A percentile compares a stretch with the other conserved stretches of the same genome.
These are phyloP conservation scores for Hippocampus mohnikei DNA, from an alignment of 2,113 vertebrate genomes.

Conservation along the genomic window DNA sequence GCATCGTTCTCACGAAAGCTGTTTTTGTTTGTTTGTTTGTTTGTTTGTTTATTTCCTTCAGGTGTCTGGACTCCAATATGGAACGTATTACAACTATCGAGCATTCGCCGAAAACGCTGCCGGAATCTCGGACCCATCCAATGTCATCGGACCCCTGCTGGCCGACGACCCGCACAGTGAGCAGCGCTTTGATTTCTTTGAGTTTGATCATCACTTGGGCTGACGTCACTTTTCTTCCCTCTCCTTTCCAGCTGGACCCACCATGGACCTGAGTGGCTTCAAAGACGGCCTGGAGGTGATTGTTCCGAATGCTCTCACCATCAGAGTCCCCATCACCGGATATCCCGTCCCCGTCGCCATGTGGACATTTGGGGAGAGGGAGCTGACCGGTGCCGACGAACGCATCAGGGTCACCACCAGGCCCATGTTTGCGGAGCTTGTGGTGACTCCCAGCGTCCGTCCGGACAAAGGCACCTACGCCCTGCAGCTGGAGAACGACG, in stretches of 20 bases:
- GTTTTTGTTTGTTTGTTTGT: no score
- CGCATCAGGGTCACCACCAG: conserved; percentile 83
- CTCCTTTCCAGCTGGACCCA: conserved; percentile 77
- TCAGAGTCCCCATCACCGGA: conserved; percentile 86
- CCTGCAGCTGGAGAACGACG: conserved; percentile 84
- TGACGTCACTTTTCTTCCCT: background rate
- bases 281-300: conserved; percentile 94
- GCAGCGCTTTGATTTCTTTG: conserved; percentile 57
- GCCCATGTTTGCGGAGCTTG: conserved; percentile 81
- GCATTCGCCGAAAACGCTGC: conserved; percentile 94
- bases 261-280: conserved; percentile 88
- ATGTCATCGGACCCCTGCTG: conserved; percentile 85
- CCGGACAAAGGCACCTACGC: conserved; percentile 91
- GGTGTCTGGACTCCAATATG: conserved; percentile 88
- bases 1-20: background rate
- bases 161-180: conserved; percentile 90
- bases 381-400: conserved; percentile 75
- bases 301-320: conserved; percentile 87
- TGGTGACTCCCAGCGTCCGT: conserved; percentile 86
- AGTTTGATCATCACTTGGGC: background rate
- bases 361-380: conserved; percentile 84
- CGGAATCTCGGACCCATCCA: conserved; percentile 90
- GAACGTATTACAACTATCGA: conserved; percentile 87
- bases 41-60: conserved; percentile 41
- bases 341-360: conserved; percentile 86